A percentile compares a stretch with the other conserved stretches of the same genome.
Evolutionary conservation across 2,797 vertebrate species (phyloP).

Genomic region (Parauchenoglanis punctatus): DNA sequence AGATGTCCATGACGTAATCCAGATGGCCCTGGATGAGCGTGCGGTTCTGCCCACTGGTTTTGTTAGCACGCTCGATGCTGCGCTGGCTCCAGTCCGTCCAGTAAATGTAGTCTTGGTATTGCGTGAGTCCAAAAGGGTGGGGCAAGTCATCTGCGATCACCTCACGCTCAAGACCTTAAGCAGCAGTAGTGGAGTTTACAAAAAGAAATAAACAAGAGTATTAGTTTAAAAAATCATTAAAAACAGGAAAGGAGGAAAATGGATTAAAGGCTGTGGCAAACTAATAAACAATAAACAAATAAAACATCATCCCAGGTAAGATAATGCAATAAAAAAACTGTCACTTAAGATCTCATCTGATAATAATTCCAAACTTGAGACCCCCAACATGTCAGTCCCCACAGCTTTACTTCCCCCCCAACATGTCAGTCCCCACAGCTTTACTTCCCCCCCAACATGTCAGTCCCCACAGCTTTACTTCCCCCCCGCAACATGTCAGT

Average conservation of each 20-base stretch:
- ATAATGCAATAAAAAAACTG: not conserved
- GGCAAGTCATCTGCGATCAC: slow-evolving; percentile 96
- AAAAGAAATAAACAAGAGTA: not conserved
- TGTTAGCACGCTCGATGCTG: slow-evolving; percentile 98
- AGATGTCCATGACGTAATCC: slow-evolving; percentile 98
- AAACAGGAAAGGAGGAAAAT: not conserved
- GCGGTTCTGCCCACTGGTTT: slow-evolving; percentile 95
- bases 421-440: no score
- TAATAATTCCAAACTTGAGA: not conserved
- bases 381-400: not conserved
- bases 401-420: not conserved
- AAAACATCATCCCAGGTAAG: not conserved
- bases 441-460: no score
- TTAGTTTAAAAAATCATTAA: not conserved
- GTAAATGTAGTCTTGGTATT: slow-evolving; percentile 99
- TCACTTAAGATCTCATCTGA: not conserved
- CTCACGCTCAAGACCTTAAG: slow-evolving; percentile 88
- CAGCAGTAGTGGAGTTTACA: not conserved
- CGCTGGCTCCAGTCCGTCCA: slow-evolving; percentile 99
- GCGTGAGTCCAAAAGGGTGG: slow-evolving; percentile 94
- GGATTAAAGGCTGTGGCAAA: not conserved
- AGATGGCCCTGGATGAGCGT: slow-evolving; percentile 95
- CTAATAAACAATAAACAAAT: not conserved
- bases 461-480: no score
- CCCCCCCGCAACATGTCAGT: no score